phyloP scores from a whole-genome alignment of 2,888 invertebrate genomes.

The Phengaris alcon region DNA sequence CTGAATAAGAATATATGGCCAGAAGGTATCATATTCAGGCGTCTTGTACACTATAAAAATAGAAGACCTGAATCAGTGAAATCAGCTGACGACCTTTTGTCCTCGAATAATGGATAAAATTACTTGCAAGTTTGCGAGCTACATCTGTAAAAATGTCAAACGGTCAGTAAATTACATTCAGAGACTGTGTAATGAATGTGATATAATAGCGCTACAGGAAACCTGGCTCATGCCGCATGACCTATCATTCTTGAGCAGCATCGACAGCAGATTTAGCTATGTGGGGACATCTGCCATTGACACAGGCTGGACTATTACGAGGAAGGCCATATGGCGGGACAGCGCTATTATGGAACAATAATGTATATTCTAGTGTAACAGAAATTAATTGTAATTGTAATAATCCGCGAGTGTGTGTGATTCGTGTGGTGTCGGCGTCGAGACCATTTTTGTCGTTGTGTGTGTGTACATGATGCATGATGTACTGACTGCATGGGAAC shows the following conservation, averaged over 20 bases:
- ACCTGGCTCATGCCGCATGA: background rate
- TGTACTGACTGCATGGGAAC: background rate
- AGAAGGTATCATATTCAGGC: too few relatives aligned
- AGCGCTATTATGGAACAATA: too few relatives aligned
- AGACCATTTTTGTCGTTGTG: background rate
- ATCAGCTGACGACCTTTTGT: too few relatives aligned
- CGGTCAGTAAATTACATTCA: background rate
- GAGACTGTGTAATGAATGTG: background rate
- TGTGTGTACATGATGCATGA: background rate
- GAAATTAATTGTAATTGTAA: background rate
- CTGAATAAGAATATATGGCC: too few relatives aligned
- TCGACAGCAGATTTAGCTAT: too few relatives aligned
- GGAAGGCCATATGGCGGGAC: too few relatives aligned
- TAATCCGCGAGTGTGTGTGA: background rate
- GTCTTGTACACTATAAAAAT: too few relatives aligned
- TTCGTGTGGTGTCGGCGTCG: background rate
- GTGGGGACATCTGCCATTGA: too few relatives aligned
- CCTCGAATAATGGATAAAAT: too few relatives aligned
- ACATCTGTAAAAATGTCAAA: background rate
- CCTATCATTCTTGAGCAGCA: background rate
- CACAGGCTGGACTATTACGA: too few relatives aligned
- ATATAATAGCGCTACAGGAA: slow-evolving; percentile 11
- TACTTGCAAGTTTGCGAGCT: background rate
- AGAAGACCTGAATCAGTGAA: too few relatives aligned
- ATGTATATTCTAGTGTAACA: background rate